Evolutionary conservation across 1,140 invertebrate genomes (phyloP).

Genomic region (Lepidotrigona ventralis): DNA sequence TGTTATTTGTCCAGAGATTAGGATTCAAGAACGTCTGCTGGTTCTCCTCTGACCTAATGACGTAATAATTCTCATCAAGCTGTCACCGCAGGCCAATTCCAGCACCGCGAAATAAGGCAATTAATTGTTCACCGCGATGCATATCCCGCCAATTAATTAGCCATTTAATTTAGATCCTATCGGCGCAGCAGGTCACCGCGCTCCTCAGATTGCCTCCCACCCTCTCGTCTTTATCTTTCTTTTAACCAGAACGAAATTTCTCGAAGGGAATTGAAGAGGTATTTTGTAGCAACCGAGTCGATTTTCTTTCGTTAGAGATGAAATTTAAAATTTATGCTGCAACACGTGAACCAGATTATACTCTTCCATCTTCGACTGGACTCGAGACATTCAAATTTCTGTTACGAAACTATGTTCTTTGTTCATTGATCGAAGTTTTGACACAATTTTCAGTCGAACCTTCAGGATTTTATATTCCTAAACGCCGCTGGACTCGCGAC

Average conservation of each 20-base stretch:
- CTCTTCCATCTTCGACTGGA: too few species aligned
- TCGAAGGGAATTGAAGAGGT: constrained; percentile 6
- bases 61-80: constrained; percentile 60
- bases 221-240: constrained; percentile 41
- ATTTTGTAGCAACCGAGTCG: not conserved
- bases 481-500: too few species aligned
- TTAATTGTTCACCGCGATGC: constrained; percentile 64
- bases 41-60: constrained; percentile 52
- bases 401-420: too few species aligned
- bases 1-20: constrained; percentile 47
- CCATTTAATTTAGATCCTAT: constrained; percentile 73
- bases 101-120: constrained; percentile 56
- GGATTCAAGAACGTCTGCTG: constrained; percentile 21
- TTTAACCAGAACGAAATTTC: constrained; percentile 18
- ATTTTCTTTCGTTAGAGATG: not conserved
- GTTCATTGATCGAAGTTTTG: too few species aligned
- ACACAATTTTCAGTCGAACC: too few species aligned
- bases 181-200: constrained; percentile 51
- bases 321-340: too few species aligned
- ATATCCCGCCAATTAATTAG: constrained; percentile 68
- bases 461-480: too few species aligned
- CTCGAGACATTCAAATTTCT: too few species aligned
- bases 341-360: too few species aligned
- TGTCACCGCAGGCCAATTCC: constrained; percentile 54
- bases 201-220: not conserved